A percentile compares a stretch with the other conserved stretches of the same genome.
These are phyloP conservation scores for Polypedilum vanderplanki DNA, from an alignment of 1,140 invertebrate species.

Conservation along the genomic window DNA sequence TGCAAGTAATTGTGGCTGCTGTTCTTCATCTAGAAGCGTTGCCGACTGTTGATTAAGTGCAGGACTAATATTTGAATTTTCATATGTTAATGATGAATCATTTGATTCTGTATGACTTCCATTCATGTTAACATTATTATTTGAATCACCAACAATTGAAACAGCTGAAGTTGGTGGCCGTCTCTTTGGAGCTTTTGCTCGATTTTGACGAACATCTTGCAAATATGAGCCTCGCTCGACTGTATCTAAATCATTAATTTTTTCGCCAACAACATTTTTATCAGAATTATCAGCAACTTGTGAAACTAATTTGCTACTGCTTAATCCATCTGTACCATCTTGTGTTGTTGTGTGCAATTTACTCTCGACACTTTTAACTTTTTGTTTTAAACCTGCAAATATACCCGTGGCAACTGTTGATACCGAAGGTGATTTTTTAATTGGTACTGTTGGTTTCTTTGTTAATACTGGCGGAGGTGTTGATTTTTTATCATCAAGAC, in stretches of 20 bases:
- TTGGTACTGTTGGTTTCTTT: constrained; percentile 55
- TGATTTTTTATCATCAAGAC: constrained; percentile 40
- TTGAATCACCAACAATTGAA: constrained; percentile 41
- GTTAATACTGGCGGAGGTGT: constrained; percentile 42
- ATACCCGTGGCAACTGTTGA: constrained; percentile 47
- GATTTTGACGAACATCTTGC: constrained; percentile 53
- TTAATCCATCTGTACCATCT: constrained; percentile 39
- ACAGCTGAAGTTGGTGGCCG: constrained; percentile 49
- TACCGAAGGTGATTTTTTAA: constrained; percentile 56
- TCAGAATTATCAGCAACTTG: constrained; percentile 30
- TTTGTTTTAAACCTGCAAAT: constrained; percentile 53
- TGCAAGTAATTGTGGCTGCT: constrained; percentile 42
- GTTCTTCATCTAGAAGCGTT: constrained; percentile 34
- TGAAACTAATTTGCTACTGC: constrained; percentile 35
- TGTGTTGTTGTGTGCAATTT: constrained; percentile 38
- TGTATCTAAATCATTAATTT: constrained; percentile 50
- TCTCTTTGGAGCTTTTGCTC: constrained; percentile 50
- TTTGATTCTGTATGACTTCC: constrained; percentile 29
- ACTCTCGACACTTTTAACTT: constrained; percentile 45
- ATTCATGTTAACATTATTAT: constrained; percentile 40
- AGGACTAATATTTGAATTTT: background rate
- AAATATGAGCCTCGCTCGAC: constrained; percentile 54
- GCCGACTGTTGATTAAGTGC: constrained; percentile 25
- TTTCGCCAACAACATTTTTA: constrained; percentile 29
- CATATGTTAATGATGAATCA: constrained; percentile 1